Base-by-base conservation (phyloP, 2,888 invertebrate genomes). In the Strigamia maritima region DNA sequence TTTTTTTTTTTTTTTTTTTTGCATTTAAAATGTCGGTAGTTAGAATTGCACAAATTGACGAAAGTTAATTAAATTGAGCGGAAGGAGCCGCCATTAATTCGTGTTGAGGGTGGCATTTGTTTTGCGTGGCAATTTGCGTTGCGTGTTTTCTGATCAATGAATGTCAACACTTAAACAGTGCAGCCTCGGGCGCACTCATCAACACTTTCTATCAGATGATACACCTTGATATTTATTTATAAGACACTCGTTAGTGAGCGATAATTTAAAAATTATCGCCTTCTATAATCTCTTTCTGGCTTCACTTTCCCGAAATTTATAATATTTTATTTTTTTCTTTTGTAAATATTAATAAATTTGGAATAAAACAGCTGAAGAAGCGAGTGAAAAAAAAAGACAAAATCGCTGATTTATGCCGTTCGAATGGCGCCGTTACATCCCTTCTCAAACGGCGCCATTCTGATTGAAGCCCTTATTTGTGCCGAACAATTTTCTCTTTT, bases 81-180 rank as follows among this genome's bases (percentile, higher is more conserved):
- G 65, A 65, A 65, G 28, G 65, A 65, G 65, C 22, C 65, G 65
- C 65, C 65, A 65, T 65, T 65, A 65, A 65, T 65, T 65, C 65
- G 49, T 49, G 49, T 49, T 49, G 49, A 49, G 49, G 65, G 65
- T 65, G 28, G 65, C 65, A 65, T 65, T 65, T 65, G 65, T 65
- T 65, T 65, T 65, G 65, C 65, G 65, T 65, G 65, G 65, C 65
- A 65, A 65, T 65, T 65, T 65, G 65, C 65, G 26, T 65, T 65
- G 24, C 26, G 65, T 65, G 65, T 65, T 65, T 65, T 65, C 65
- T 65, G 65, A 65, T 65, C 65, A 65, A 65, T 65, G 65, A 65
- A 65, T 65, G 65, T 65, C 65, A 65, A 65, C 65, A 65, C 65
- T 65, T 65, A 24, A 65, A 65, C 22, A 65, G 65, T 65, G 28